Base-by-base conservation (phyloP, 1,140 invertebrate species). In the Pogonus chalceus region DNA sequence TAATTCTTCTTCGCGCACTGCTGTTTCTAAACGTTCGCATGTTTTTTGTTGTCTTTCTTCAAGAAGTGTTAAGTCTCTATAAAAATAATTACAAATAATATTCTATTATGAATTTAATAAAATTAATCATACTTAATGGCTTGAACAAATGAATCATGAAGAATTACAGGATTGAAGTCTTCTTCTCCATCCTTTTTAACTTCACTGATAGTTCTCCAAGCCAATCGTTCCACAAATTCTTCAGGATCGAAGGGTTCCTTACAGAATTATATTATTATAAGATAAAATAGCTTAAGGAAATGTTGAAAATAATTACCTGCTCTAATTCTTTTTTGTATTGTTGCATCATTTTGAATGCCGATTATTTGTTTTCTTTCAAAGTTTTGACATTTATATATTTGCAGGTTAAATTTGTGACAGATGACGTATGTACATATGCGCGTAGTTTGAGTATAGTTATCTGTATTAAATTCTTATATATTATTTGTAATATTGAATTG, bases 141-240 rank as follows among this genome's bases (percentile, higher is more conserved):
- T 71, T 92, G 87, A 37, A 91, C 81, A 75, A 96, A 97, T 35
- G 92, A 91, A 61, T 91, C 87, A 65, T 94, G 88, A 50, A 98
- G 81, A 60, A 81, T 79, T 63, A 83, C 78, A 0, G 89, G 84
- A 69, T 89, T 84, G 63, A 90, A 87, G 51, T 74, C 72, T 61
- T 79, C 84, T 51, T 88, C 77, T 51, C 76, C 76, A 54, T 83
- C 74, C 51, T 79, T 74, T 18, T 77, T 79, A 24, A 80, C 81
- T 64, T 90, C 89, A 57, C 84, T 84, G 60, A 92, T 88, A 31
- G 92, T 91, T 65, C 92, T 80, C 86, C 94, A 95, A 54, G 95
- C 95, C 59, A 99, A 74, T 54, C 93, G 76, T 72, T 98, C 96
- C 1, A 99, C 93, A 80, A 98, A 98, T 65, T 97, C 94, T 71